Conservation (phyloP, 2,888 invertebrate species). For the Ametastegia equiseti region DNA sequence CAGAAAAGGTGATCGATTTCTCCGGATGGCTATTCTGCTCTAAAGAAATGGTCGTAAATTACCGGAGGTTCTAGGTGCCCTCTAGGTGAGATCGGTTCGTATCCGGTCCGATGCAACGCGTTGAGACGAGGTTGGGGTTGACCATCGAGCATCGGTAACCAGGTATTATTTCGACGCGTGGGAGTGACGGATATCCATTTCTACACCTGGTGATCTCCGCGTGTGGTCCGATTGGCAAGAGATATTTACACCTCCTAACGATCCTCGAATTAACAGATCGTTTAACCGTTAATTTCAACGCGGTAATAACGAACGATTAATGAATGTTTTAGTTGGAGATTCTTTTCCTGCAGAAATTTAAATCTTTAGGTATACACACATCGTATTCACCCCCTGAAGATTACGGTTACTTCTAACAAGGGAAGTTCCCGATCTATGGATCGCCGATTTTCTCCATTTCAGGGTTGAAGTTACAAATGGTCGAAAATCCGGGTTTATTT, state of each 20-base stretch:
- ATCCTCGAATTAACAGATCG: not conserved
- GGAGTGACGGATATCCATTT: slow-evolving; percentile 29
- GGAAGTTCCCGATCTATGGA: too few species aligned
- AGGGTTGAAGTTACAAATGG: too few species aligned
- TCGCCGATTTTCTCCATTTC: too few species aligned
- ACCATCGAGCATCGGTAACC: not conserved
- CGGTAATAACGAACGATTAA: too few species aligned
- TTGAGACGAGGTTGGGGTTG: not conserved
- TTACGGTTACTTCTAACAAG: too few species aligned
- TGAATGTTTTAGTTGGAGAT: too few species aligned
- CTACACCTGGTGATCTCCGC: slow-evolving; percentile 13
- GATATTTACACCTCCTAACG: not conserved
- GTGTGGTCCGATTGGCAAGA: slow-evolving; percentile 22
- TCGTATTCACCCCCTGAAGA: too few species aligned
- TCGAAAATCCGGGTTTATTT: too few species aligned
- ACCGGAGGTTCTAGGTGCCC: not conserved
- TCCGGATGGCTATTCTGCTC: not conserved
- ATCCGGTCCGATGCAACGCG: not conserved
- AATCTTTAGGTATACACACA: too few species aligned
- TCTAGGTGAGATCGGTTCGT: not conserved
- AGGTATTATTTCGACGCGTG: not conserved
- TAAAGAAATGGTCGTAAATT: not conserved
- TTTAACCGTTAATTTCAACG: too few species aligned
- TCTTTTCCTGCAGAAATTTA: too few species aligned
- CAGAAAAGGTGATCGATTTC: slow-evolving; percentile 15